Evolutionary conservation across 2,113 vertebrate species (phyloP).

Genomic region (Paracanthobrama guichenoti): DNA sequence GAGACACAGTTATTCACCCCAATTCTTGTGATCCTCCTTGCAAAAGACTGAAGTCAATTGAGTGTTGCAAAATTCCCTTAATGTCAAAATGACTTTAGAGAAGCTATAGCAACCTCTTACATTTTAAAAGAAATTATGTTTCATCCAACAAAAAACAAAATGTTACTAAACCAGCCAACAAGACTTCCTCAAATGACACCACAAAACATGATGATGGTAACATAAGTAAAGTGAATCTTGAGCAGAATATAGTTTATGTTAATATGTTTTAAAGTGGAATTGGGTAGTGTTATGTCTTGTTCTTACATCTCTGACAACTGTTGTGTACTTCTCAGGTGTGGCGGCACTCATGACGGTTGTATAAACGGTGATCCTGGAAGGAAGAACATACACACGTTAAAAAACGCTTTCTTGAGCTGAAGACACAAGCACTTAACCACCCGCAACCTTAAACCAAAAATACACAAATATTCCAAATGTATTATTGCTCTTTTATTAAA

Average conservation of each 20-base stretch:
- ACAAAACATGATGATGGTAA: neutral
- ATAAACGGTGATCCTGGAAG: slow-evolving; percentile 69
- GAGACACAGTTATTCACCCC: neutral
- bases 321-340: slow-evolving; percentile 64
- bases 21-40: neutral
- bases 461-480: too few relatives aligned
- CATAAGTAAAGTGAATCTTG: neutral
- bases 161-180: neutral
- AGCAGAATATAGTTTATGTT: neutral
- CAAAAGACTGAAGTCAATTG: neutral
- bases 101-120: neutral
- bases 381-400: neutral
- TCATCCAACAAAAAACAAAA: neutral
- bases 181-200: neutral
- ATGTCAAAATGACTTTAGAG: neutral
- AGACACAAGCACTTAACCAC: neutral
- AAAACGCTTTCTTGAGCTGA: neutral
- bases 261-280: neutral
- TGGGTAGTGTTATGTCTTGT: neutral
- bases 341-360: slow-evolving; percentile 76
- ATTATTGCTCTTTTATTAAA: too few relatives aligned
- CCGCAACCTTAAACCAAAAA: too few relatives aligned
- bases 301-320: slow-evolving; percentile 60
- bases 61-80: neutral
- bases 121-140: neutral